Base-by-base conservation (phyloP, 2,888 invertebrate species). In the Erebia aethiops region DNA sequence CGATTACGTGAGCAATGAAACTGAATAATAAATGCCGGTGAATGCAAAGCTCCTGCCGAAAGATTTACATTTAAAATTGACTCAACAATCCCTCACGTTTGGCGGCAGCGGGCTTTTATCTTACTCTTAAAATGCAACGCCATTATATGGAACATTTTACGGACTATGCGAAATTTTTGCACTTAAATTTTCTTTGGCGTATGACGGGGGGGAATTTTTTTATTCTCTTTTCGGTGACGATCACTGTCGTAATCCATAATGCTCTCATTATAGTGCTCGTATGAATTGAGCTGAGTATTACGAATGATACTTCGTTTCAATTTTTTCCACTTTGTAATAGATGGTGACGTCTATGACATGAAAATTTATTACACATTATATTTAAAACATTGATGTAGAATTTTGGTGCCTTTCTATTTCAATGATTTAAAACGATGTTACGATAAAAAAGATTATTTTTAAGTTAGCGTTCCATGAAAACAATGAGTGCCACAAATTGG, bases 81-180 rank as follows among this genome's bases (percentile, higher is more conserved):
- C 77, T 83, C 73, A 70, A 71, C 79, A 77, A 77, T 80, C 77
- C 76, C 74, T 78, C 77, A 78, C 81, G 75, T 82, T 81, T 80
- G 77, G 79, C 80, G 71, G 71, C 77, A 77, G 77, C 78, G 75
- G 75, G 80, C 81, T 86, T 86, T 83, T 82, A 82, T 82, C 81
- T 82, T 79, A 77, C 79, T 80, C 78, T 78, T 76, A 79, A 84
- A 87, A 86, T 86, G 78, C 80, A 83, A 74, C 73, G 73, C 81
- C 76, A 83, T 86, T 84, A 84, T 80, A 74, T 69, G 74, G 78
- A 78, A 74, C 65, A 71, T 71, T 74, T 69, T 67, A 63, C 43
- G 63, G 41, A 35, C 57, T 26, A 68, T 68, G 43, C 11, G 11
- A 76, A 80, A 80, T 81, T 81, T 74, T 76, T 76, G 71, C 76